These are phyloP conservation scores for Poeciliopsis infans DNA, from an alignment of 2,797 vertebrate species.

Conservation along the genomic window DNA sequence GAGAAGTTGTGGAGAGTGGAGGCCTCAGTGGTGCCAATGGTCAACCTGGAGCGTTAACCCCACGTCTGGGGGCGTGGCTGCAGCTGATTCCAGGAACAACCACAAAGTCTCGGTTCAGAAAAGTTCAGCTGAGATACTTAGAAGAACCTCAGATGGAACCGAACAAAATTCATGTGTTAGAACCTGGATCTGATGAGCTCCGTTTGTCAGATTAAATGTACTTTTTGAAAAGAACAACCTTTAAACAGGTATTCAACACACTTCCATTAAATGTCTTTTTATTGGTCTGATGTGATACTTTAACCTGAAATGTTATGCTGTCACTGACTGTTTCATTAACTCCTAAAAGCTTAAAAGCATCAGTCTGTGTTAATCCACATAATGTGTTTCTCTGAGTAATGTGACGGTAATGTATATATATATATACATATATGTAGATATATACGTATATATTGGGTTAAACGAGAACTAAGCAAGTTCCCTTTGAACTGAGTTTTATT, in stretches of 20 bases:
- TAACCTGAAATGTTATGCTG: neutral
- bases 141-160: neutral
- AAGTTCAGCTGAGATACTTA: neutral
- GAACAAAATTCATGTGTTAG: neutral
- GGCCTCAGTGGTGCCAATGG: neutral
- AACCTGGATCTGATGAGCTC: neutral
- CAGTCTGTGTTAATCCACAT: neutral
- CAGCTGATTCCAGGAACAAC: neutral
- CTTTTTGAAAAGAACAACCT: neutral
- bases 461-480: neutral
- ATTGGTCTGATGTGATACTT: neutral
- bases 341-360: neutral
- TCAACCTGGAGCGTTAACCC: neutral
- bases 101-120: neutral
- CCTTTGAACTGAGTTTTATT: neutral
- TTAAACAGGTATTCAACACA: neutral
- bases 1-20: neutral
- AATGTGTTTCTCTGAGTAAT: neutral
- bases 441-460: neutral
- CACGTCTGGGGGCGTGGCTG: neutral
- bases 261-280: neutral
- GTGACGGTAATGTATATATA: neutral
- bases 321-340: neutral
- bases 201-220: too few species aligned
- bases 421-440: neutral